Evolutionary conservation across 2,888 invertebrate species (phyloP), one percentile per base, ranked within the genome.

Genomic region (Caenorhabditis uteleia): DNA sequence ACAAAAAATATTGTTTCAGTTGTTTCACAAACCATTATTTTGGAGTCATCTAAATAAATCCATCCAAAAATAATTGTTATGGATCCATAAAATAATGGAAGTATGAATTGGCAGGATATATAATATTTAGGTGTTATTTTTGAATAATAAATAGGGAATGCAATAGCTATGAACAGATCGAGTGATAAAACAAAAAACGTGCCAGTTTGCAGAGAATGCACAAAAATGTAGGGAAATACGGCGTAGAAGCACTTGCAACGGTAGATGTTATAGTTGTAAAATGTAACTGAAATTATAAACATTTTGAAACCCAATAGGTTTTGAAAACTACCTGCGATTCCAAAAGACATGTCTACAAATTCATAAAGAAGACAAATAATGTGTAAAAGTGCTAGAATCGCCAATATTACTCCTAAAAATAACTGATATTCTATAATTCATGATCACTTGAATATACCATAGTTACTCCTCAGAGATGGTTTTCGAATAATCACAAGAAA

Each of bases 401-500:
- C 23, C 33, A 61, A 31, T 3, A 61, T 38, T 8, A 38, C 27
- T 6, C 60, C 60, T 61, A 55, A 36, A 25, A 39, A 18, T 1
- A 16, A 7, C 6, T 14, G 10, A 16, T 34, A 27, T 14, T 20
- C 20, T 31, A 8, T 36, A 23, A 21, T 27, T 14, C 33, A 2
- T 18, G 2, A 16, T 2, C 33, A 12, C 8, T 8, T n/a, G 12
- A 23, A 14, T 57, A 45, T 27, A 70, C 70, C 70, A 33, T 59
- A 70, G 43, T 70, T 70, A 0, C 62, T 56, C 33, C 53, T 39
- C 34, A 70, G 39, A 25, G 27, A 27, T 10, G 47, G 31, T n/a
- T 69, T 65, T 25, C 57, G 59, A n/a, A 51, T 31, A 7, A 57
- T 64, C 3, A 67, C 31, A 3, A 39, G 21, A 8, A 70, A 49